Conservation (phyloP, 2,888 invertebrate species). For the Cosmorhoe ocellata region DNA sequence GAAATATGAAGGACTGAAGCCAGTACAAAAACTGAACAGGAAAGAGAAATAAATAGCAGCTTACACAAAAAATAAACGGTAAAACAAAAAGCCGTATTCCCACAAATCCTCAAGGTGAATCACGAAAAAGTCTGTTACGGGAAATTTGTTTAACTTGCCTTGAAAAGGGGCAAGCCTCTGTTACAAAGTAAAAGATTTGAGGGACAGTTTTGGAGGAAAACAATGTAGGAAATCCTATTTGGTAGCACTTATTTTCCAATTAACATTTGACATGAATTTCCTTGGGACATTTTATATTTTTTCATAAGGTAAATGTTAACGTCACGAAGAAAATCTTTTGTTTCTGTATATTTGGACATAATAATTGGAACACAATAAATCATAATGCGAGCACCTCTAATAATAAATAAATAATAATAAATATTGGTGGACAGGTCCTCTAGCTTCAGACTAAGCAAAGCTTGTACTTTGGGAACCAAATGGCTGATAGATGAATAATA, state of each 20-base stretch:
- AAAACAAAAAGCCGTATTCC: constrained; percentile 69
- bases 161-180: constrained; percentile 67
- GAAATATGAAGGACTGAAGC: not conserved
- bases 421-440: too few relatives aligned
- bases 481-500: too few relatives aligned
- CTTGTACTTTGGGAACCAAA: too few relatives aligned
- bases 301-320: constrained; percentile 7
- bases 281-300: too few relatives aligned
- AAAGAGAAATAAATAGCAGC: constrained; percentile 35
- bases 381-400: too few relatives aligned
- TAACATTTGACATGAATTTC: constrained; percentile 54
- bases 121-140: constrained; percentile 72
- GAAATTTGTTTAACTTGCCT: constrained; percentile 75
- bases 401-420: too few relatives aligned
- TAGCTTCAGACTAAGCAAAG: too few relatives aligned
- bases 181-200: constrained; percentile 69
- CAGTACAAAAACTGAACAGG: constrained; percentile 30
- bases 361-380: too few relatives aligned
- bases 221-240: constrained; percentile 56
- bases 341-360: too few relatives aligned
- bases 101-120: constrained; percentile 70
- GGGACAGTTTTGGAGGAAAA: constrained; percentile 57
- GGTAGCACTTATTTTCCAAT: constrained; percentile 63
- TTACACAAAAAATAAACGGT: constrained; percentile 53
- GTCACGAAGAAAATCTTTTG: constrained; percentile 1